Conservation (phyloP, 2,113 vertebrate genomes). For the Antechinus stuartii region DNA sequence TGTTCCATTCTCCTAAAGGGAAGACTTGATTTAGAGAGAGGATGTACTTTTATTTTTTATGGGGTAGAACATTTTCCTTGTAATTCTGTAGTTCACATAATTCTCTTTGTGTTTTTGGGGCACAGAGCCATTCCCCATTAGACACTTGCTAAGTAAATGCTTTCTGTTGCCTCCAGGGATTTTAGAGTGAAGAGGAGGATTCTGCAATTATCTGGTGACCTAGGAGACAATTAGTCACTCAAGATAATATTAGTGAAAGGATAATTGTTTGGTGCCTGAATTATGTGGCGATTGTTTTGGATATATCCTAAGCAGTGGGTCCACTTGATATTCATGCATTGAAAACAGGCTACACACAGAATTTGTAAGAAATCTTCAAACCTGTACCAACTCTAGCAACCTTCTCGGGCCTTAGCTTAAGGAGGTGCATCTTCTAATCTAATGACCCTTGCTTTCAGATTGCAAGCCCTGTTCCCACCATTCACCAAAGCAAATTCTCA, state of each 20-base stretch:
- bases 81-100: slow-evolving; percentile 7
- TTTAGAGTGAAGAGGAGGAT: slow-evolving; percentile 25
- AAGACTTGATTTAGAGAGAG: background rate
- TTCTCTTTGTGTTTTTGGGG: background rate
- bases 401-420: slow-evolving; percentile 19
- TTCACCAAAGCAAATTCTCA: slow-evolving; percentile 49
- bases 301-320: slow-evolving; percentile 1
- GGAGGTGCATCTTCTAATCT: slow-evolving; percentile 36
- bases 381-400: background rate
- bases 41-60: background rate
- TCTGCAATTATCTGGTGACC: slow-evolving; percentile 35
- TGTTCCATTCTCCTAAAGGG: background rate
- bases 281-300: slow-evolving; percentile 8
- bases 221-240: slow-evolving; percentile 8
- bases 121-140: background rate
- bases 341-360: background rate
- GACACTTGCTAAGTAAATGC: background rate
- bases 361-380: slow-evolving; percentile 29
- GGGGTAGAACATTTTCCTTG: background rate
- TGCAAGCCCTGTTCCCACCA: background rate
- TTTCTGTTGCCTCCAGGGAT: slow-evolving; percentile 5
- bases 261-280: slow-evolving; percentile 46
- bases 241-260: slow-evolving; percentile 23
- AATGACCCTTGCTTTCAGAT: slow-evolving; percentile 10
- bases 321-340: background rate